Conservation (phyloP, 2,888 invertebrate species). For the Eupithecia inturbata region DNA sequence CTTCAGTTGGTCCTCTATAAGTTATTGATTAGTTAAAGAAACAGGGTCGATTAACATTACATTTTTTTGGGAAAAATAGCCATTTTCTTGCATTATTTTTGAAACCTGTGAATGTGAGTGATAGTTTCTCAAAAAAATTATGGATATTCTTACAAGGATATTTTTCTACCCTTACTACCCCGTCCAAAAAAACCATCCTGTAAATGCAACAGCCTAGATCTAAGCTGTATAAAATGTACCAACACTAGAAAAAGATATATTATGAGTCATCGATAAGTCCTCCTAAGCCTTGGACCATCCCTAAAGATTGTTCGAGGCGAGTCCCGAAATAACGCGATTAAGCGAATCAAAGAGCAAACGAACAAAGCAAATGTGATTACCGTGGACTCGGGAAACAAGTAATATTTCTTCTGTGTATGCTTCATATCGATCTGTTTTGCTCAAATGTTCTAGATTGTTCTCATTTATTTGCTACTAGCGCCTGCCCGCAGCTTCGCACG, state of each 20-base stretch:
- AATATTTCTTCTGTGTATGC: constrained; percentile 73
- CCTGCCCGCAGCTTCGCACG: not conserved
- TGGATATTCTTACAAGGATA: no score
- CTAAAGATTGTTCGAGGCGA: constrained; percentile 65
- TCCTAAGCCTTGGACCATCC: constrained; percentile 32
- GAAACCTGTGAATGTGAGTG: no score
- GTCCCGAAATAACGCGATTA: constrained; percentile 82
- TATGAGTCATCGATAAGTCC: constrained; percentile 44
- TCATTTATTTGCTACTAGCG: not conserved
- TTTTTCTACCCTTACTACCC: no score
- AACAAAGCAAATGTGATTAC: constrained; percentile 84
- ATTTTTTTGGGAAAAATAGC: no score
- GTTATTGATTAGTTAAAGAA: no score
- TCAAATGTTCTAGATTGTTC: constrained; percentile 5
- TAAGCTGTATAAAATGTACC: not conserved
- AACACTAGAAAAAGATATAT: not conserved
- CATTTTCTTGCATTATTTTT: no score
- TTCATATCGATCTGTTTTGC: constrained; percentile 12
- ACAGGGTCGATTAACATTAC: no score
- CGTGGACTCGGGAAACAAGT: constrained; percentile 79
- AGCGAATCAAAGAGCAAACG: constrained; percentile 81
- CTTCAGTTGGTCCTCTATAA: no score
- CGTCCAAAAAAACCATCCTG: no score
- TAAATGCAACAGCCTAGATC: no score
- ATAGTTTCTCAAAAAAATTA: no score